Evolutionary conservation across 1,140 invertebrate species (phyloP), one percentile per base, ranked within the genome.

Genomic region (Leguminivora glycinivorella): DNA sequence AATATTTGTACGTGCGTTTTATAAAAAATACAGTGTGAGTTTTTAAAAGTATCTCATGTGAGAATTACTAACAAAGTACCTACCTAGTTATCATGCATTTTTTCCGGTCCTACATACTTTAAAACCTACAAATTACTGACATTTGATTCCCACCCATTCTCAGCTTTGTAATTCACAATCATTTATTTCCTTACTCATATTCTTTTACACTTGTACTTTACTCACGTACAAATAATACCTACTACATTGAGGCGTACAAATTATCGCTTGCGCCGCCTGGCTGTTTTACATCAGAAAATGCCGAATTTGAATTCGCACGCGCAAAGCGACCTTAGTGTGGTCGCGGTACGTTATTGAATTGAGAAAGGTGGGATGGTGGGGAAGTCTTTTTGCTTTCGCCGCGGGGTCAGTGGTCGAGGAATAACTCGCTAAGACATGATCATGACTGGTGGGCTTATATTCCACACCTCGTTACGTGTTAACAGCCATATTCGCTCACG

Each of bases 381-480:
- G 75, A 69, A 69, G 79, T 34, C 76, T 81, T 85, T 85, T 80
- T 75, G 72, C 70, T 73, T 78, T 79, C 67, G 69, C 72, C 19
- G 34, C 68, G 77, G 75, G 87, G 85, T 89, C 87, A 91, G 84
- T 87, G 87, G 83, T 89, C 87, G 86, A 83, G 79, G 86, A 82
- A 89, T 88, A 89, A 88, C 86, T 88, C 74, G 87, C 76, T 87
- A 88, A 91, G 87, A 91, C 87, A 89, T 89, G 87, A 88, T 89
- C 87, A 88, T 89, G 87, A 88, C 87, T 89, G 84, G 89, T 91
- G 87, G 84, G 87, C 85, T 88, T 85, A 87, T 87, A 85, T 78
- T 90, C 86, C 85, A 89, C 89, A 89, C 89, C 89, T 91, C 83
- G 87, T 91, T 91, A 89, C 81, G 87, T 91, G 89, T 89, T 89